phyloP scores from a whole-genome alignment of 2,888 invertebrate genomes.

The Ormyrus nitidulus region DNA sequence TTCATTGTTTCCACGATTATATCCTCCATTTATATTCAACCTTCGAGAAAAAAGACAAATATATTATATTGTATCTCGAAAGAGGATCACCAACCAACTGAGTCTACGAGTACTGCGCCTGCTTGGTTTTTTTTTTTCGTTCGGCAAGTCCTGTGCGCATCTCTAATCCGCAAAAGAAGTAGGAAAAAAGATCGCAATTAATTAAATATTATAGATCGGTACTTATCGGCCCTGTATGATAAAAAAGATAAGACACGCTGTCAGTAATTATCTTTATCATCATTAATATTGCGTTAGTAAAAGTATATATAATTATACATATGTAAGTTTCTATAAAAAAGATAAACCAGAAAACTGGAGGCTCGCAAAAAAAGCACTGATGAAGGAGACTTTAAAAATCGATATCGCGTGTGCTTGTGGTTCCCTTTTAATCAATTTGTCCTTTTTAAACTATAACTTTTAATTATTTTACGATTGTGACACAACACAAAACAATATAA shows the following conservation, averaged over 20 bases:
- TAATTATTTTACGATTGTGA: constrained; percentile 5
- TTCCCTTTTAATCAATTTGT: constrained; percentile 12
- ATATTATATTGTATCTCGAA: constrained; percentile 22
- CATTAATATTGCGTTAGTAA: constrained; percentile 28
- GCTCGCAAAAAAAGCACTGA: constrained; percentile 53
- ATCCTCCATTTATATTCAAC: constrained; percentile 5
- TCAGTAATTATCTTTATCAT: constrained; percentile 22
- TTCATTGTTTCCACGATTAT: constrained; percentile 19
- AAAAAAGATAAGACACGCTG: constrained; percentile 7
- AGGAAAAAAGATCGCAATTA: constrained; percentile 7
- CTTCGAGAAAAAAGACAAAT: constrained; percentile 38
- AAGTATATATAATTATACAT: constrained; percentile 17
- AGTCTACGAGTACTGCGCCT: background rate
- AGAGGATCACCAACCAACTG: constrained; percentile 1
- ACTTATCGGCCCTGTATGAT: background rate
- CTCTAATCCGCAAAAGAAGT: constrained; percentile 18
- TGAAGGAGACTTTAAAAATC: constrained; percentile 40
- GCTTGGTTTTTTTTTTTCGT: constrained; percentile 9
- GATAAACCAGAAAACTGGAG: constrained; percentile 51
- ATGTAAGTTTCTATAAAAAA: constrained; percentile 24
- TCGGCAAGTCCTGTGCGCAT: constrained; percentile 34
- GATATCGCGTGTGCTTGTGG: constrained; percentile 19
- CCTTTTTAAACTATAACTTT: constrained; percentile 24
- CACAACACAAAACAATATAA: constrained; percentile 16
- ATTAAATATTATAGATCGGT: background rate